These are phyloP conservation scores for Eretmocerus hayati DNA, from an alignment of 2,888 invertebrate genomes.

Conservation along the genomic window DNA sequence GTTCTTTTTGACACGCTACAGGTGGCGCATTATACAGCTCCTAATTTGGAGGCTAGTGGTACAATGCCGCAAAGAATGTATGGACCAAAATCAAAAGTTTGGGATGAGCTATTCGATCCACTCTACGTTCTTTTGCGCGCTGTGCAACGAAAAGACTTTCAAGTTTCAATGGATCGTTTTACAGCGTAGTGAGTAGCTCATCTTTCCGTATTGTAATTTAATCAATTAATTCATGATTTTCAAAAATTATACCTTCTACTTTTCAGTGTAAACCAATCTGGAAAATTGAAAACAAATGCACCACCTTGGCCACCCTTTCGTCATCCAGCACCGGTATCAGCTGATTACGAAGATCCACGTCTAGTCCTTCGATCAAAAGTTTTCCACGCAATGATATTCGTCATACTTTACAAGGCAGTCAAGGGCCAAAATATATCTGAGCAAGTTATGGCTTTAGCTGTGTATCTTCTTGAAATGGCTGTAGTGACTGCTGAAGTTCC, in stretches of 20 bases:
- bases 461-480: slow-evolving; percentile 82
- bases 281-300: slow-evolving; percentile 53
- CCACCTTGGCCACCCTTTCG: slow-evolving; percentile 79
- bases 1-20: slow-evolving; percentile 33
- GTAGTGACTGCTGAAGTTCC: slow-evolving; percentile 51
- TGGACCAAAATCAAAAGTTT: slow-evolving; percentile 77
- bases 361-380: slow-evolving; percentile 55
- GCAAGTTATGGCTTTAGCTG: slow-evolving; percentile 77
- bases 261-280: slow-evolving; percentile 54
- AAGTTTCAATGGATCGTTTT: slow-evolving; percentile 89
- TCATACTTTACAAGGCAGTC: slow-evolving; percentile 78
- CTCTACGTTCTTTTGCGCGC: slow-evolving; percentile 85
- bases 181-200: slow-evolving; percentile 69
- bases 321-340: slow-evolving; percentile 58
- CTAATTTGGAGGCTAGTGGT: slow-evolving; percentile 74
- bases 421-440: slow-evolving; percentile 71
- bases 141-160: slow-evolving; percentile 87
- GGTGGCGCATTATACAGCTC: slow-evolving; percentile 81
- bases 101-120: slow-evolving; percentile 91
- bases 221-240: neutral
- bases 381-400: slow-evolving; percentile 69
- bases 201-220: neutral
- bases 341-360: slow-evolving; percentile 63
- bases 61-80: slow-evolving; percentile 78
- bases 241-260: neutral